A percentile compares a stretch with the other conserved stretches of the same genome.
Conservation (phyloP, 1,140 invertebrate genomes). For the Bacillus rossius region DNA sequence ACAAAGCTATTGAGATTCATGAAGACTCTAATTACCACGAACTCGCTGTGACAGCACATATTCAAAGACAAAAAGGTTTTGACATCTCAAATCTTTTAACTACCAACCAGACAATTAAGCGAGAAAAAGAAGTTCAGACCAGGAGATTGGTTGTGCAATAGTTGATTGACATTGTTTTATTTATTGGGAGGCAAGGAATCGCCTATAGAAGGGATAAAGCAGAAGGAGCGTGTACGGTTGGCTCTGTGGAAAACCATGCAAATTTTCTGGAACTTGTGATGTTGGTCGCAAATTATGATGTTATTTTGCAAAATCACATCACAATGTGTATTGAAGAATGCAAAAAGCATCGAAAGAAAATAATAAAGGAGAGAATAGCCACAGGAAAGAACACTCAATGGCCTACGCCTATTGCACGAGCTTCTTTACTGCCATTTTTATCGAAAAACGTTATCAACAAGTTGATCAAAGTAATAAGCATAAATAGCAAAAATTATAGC, state of each 20-base stretch:
- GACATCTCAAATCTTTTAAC: slow-evolving; percentile 11
- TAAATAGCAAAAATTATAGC: slow-evolving; percentile 12
- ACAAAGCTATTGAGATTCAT: slow-evolving; percentile 13
- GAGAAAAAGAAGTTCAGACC: slow-evolving; percentile 2
- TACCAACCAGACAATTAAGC: not conserved
- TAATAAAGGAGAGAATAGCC: not conserved
- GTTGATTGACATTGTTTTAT: slow-evolving; percentile 13
- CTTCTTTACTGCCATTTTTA: slow-evolving; percentile 15
- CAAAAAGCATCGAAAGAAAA: slow-evolving; percentile 6
- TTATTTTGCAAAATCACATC: slow-evolving; percentile 12
- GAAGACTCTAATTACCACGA: slow-evolving; percentile 12
- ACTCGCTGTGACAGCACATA: not conserved
- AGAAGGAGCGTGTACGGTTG: slow-evolving; percentile 5
- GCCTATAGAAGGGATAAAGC: slow-evolving; percentile 8
- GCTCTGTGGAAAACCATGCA: slow-evolving; percentile 8
- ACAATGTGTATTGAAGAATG: slow-evolving; percentile 6
- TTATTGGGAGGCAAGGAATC: slow-evolving; percentile 16
- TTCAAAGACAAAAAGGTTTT: slow-evolving; percentile 11
- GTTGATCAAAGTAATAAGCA: slow-evolving; percentile 10
- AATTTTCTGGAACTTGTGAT: slow-evolving; percentile 16
- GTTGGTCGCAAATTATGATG: slow-evolving; percentile 12
- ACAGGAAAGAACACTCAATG: slow-evolving; percentile 1
- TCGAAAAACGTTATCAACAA: slow-evolving; percentile 15
- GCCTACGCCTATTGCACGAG: not conserved
- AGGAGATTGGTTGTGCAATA: slow-evolving; percentile 6